Evolutionary conservation across 2,113 vertebrate genomes (phyloP).

Genomic region (Montifringilla adamsi): DNA sequence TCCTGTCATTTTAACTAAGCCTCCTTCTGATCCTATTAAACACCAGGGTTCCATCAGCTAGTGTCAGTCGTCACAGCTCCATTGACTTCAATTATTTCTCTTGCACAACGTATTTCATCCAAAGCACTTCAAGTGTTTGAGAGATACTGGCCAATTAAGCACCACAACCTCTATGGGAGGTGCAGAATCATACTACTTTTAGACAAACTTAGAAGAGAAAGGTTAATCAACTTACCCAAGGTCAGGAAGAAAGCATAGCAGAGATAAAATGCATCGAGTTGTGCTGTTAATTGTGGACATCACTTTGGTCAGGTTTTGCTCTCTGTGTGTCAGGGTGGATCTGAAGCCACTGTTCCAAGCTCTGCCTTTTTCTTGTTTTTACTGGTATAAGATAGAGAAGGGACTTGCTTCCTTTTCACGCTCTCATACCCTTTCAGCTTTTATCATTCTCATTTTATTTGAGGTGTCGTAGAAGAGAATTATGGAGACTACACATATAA

Average conservation of each 20-base stretch:
- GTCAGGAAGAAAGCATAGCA: not conserved
- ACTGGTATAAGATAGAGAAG: not conserved
- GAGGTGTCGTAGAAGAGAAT: not conserved
- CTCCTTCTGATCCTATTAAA: slow-evolving; percentile 49
- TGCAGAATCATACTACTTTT: not conserved
- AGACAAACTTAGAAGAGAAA: slow-evolving; percentile 1
- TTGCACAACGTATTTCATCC: slow-evolving; percentile 31
- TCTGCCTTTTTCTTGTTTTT: not conserved
- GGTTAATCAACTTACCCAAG: slow-evolving; percentile 15
- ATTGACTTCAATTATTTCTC: slow-evolving; percentile 53
- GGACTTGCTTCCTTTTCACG: not conserved
- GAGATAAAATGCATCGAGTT: not conserved
- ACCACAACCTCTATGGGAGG: not conserved
- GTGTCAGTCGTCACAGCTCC: slow-evolving; percentile 43
- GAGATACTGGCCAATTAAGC: slow-evolving; percentile 25
- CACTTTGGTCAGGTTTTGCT: not conserved
- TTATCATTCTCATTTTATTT: not conserved
- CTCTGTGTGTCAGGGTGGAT: not conserved
- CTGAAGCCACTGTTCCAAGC: not conserved
- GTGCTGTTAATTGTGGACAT: not conserved
- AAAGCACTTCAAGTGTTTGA: not conserved
- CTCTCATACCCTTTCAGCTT: not conserved
- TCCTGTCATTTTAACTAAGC: slow-evolving; percentile 33
- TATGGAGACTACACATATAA: not conserved
- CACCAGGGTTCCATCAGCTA: not conserved